phyloP scores from a whole-genome alignment of 2,888 invertebrate genomes.

The Taenaris catops region DNA sequence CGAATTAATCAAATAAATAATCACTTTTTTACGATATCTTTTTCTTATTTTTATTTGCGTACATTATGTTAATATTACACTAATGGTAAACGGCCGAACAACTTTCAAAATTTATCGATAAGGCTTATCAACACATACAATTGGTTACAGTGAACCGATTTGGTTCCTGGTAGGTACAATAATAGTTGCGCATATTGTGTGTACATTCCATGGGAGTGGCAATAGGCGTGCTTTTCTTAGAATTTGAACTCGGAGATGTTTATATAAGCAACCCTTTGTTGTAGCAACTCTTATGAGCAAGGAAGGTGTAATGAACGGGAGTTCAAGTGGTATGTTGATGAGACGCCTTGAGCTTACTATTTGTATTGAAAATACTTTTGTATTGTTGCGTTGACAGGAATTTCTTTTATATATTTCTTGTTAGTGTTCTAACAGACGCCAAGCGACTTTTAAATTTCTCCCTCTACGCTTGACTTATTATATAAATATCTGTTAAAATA shows the following conservation, averaged over 20 bases:
- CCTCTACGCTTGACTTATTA: too few relatives aligned
- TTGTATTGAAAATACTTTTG: slow-evolving; percentile 6
- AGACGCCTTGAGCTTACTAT: slow-evolving; percentile 5
- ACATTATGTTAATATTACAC: not conserved
- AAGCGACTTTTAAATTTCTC: too few relatives aligned
- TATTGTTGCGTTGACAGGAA: not conserved
- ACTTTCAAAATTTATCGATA: slow-evolving; percentile 8
- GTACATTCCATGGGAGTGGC: slow-evolving; percentile 29
- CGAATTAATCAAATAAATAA: slow-evolving; percentile 81
- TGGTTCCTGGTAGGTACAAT: slow-evolving; percentile 17
- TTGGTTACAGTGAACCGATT: slow-evolving; percentile 2
- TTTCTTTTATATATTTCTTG: slow-evolving; percentile 1
- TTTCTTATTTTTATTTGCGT: too few relatives aligned
- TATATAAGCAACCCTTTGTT: slow-evolving; percentile 26
- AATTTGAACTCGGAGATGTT: slow-evolving; percentile 36
- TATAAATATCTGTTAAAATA: too few relatives aligned
- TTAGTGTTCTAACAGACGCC: not conserved
- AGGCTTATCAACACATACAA: slow-evolving; percentile 8
- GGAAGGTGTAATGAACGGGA: slow-evolving; percentile 20
- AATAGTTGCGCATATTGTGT: slow-evolving; percentile 15
- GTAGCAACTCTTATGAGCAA: slow-evolving; percentile 19
- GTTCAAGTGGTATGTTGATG: slow-evolving; percentile 17
- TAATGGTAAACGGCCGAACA: slow-evolving; percentile 1
- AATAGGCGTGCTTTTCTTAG: slow-evolving; percentile 35
- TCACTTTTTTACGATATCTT: too few relatives aligned